These are phyloP conservation scores for Lordiphosa andalusiaca DNA, from an alignment of 2,888 invertebrate genomes.

Conservation along the genomic window DNA sequence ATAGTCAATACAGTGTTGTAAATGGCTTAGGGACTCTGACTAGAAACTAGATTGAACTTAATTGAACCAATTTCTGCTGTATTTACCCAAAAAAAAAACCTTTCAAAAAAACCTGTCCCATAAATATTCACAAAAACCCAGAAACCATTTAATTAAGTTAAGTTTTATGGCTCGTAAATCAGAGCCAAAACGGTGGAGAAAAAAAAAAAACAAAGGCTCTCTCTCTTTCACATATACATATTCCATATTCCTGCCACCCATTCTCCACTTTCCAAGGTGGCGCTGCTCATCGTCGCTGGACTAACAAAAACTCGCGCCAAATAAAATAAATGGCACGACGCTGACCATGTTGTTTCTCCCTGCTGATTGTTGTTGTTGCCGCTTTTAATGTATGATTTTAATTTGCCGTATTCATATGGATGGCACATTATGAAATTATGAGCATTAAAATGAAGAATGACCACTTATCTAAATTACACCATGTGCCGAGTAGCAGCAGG, in stretches of 20 bases:
- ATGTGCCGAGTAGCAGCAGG: constrained; percentile 44
- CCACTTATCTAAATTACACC: constrained; percentile 81
- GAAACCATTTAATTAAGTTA: constrained; percentile 72
- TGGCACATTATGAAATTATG: constrained; percentile 77
- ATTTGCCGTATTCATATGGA: constrained; percentile 59
- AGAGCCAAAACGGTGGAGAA: constrained; percentile 50
- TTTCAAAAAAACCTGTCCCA: constrained; percentile 31
- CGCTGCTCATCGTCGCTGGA: constrained; percentile 29
- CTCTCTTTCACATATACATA: constrained; percentile 24
- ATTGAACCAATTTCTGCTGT: no score
- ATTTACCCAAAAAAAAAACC: neutral
- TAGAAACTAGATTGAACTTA: no score
- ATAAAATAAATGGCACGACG: constrained; percentile 68
- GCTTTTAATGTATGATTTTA: constrained; percentile 53
- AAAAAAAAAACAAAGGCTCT: no score
- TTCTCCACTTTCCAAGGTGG: constrained; percentile 40
- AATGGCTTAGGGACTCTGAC: no score
- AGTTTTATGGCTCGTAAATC: constrained; percentile 74
- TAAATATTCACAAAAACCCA: constrained; percentile 60
- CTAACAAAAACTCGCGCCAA: constrained; percentile 50
- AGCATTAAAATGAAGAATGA: constrained; percentile 80
- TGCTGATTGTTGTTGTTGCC: constrained; percentile 2
- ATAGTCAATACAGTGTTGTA: no score
- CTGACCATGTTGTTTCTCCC: constrained; percentile 70
- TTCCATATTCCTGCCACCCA: constrained; percentile 5